phyloP scores from a whole-genome alignment of 2,797 vertebrate species.

The Pseudotriccus pelzelni region DNA sequence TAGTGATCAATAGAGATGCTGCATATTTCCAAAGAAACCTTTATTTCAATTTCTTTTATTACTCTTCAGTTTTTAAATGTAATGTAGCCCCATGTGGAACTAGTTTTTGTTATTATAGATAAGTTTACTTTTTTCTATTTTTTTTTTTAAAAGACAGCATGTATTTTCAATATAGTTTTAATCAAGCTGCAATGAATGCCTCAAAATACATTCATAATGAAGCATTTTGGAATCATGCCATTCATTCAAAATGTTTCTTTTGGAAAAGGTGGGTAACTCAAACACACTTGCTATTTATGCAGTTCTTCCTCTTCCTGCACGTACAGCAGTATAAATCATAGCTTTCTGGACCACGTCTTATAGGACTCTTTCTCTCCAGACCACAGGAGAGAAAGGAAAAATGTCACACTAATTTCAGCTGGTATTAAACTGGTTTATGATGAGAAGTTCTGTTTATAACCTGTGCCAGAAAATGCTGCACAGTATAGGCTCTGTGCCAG shows the following conservation, averaged over 20 bases:
- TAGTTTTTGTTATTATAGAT: neutral
- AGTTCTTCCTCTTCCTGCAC: neutral
- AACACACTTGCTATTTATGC: neutral
- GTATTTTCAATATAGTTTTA: neutral
- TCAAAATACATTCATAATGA: neutral
- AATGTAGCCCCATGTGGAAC: neutral
- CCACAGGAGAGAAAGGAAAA: neutral
- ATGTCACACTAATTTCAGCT: neutral
- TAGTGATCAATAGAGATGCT: neutral
- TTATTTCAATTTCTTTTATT: neutral
- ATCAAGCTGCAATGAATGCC: neutral
- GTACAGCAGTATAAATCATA: neutral
- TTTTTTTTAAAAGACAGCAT: neutral
- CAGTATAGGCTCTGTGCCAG: neutral
- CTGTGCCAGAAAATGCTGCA: neutral
- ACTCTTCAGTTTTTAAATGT: neutral
- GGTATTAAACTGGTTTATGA: rapidly evolving
- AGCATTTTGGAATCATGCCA: neutral
- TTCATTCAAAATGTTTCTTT: neutral
- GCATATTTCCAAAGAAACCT: neutral
- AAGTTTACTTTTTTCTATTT: neutral
- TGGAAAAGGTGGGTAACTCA: neutral
- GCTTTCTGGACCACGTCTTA: neutral
- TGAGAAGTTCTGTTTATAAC: neutral
- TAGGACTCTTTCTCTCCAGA: neutral